Base-by-base conservation (phyloP, 1,140 invertebrate species). In the Apis laboriosa region DNA sequence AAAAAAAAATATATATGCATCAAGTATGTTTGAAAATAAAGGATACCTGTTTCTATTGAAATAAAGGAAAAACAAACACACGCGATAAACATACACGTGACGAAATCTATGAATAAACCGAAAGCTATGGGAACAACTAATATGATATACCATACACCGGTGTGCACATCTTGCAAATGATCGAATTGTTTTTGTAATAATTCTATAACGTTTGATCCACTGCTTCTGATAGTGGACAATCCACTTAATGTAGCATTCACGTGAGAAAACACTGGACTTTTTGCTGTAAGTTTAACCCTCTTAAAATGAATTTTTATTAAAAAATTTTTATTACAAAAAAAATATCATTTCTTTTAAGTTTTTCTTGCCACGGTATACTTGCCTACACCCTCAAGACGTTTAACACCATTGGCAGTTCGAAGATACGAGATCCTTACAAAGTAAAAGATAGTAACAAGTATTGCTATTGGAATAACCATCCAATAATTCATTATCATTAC, bases 221-320 rank as follows among this genome's bases (percentile, higher is more conserved):
- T 96, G 9, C 97, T 97, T 77, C 97, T 94, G 60, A 99, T 97
- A 0, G 97, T 98, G 73, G 96, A 95, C 9, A 98, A 93, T 5
- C 98, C 98, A 86, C 96, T 96, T 3, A 98, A 89, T 0, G 97
- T 96, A 0, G 97, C 95, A 51, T 96, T 97, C 55, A 98, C 95
- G 84, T 98, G 97, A 0, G 97, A 97, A 90, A 97, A 98, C 1
- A 98, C 95, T 0, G 98, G 98, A 93, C 96, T 97, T 75, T 96
- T 95, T 21, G 95, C 96, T 96, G 17, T 55, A 77, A 75, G n/a
- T 80, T 79, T n/a, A 13, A 12, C 9, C 24, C 43, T 17, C 9
- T 66, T 66, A 9, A 15, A 34, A 4, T 34, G 9, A 34, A 19
- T 66, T 28, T 8, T 66, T 64, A 64, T 64, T 34, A 61, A n/a